A percentile compares a stretch with the other conserved stretches of the same genome.
phyloP scores from a whole-genome alignment of 2,888 invertebrate genomes.

The Crepidodera aurea region DNA sequence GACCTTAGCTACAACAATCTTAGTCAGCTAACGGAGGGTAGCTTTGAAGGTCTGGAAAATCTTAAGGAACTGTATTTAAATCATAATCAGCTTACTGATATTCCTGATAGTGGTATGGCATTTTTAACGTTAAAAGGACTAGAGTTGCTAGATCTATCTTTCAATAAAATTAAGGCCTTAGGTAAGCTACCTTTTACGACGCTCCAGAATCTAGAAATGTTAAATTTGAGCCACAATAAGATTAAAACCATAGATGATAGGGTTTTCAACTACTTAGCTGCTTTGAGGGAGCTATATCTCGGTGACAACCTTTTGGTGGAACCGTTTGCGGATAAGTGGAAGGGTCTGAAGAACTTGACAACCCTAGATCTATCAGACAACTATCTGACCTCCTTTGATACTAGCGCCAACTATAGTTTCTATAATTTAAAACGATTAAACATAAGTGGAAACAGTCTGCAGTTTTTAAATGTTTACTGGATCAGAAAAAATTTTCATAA shows the following conservation, averaged over 20 bases:
- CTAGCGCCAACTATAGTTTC: constrained; percentile 42
- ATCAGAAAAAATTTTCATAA: constrained; percentile 38
- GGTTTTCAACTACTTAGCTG: constrained; percentile 45
- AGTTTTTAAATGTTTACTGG: constrained; percentile 40
- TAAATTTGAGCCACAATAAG: constrained; percentile 51
- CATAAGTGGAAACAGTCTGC: constrained; percentile 47
- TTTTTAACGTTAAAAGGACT: constrained; percentile 37
- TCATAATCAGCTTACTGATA: constrained; percentile 42
- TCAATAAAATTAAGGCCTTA: constrained; percentile 45
- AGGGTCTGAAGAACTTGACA: constrained; percentile 44
- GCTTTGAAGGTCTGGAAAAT: constrained; percentile 41
- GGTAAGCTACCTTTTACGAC: constrained; percentile 40
- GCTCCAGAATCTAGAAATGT: constrained; percentile 42
- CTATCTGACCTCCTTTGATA: constrained; percentile 46
- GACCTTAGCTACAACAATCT: constrained; percentile 50
- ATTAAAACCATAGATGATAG: constrained; percentile 46
- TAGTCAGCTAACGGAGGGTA: constrained; percentile 37
- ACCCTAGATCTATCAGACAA: constrained; percentile 53
- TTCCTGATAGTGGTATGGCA: constrained; percentile 37
- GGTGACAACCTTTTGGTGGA: constrained; percentile 43
- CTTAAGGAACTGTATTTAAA: constrained; percentile 45
- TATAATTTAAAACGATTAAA: constrained; percentile 42
- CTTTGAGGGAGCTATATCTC: constrained; percentile 43
- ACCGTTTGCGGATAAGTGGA: constrained; percentile 43
- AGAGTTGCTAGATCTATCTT: constrained; percentile 49